These are phyloP conservation scores for Drosophila cardini DNA, from an alignment of 1,140 invertebrate species.

Conservation along the genomic window DNA sequence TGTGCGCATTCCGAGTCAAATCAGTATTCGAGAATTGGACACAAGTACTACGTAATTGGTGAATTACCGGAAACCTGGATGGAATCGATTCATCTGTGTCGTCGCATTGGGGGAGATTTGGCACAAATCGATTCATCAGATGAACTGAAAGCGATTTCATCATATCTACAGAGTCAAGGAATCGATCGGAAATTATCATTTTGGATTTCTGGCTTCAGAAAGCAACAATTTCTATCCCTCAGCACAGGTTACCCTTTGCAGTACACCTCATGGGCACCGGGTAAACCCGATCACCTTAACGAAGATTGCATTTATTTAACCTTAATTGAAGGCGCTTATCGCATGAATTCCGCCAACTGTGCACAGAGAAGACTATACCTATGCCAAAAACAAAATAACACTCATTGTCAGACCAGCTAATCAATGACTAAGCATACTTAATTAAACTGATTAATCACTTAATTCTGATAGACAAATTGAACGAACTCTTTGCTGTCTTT, in stretches of 20 bases:
- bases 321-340: background rate
- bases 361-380: conserved; percentile 11
- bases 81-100: conserved; percentile 14
- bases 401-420: background rate
- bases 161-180: conserved; percentile 4
- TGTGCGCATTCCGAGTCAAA: background rate
- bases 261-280: conserved; percentile 22
- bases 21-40: conserved; percentile 1
- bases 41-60: conserved; percentile 29
- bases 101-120: conserved; percentile 23
- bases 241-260: conserved; percentile 27
- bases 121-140: conserved; percentile 13
- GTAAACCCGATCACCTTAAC: conserved; percentile 43
- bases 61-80: conserved; percentile 7
- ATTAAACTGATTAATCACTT: too few species aligned
- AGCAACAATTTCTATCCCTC: conserved; percentile 9
- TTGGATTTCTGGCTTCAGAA: conserved; percentile 34
- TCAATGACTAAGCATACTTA: background rate
- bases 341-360: conserved; percentile 46
- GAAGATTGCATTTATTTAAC: conserved; percentile 44
- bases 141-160: conserved; percentile 21
- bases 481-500: too few species aligned
- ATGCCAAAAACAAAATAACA: conserved; percentile 20
- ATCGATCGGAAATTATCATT: background rate
- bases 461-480: too few species aligned